Conservation (phyloP, 2,113 vertebrate genomes). For the Dendrocopos noguchii region DNA sequence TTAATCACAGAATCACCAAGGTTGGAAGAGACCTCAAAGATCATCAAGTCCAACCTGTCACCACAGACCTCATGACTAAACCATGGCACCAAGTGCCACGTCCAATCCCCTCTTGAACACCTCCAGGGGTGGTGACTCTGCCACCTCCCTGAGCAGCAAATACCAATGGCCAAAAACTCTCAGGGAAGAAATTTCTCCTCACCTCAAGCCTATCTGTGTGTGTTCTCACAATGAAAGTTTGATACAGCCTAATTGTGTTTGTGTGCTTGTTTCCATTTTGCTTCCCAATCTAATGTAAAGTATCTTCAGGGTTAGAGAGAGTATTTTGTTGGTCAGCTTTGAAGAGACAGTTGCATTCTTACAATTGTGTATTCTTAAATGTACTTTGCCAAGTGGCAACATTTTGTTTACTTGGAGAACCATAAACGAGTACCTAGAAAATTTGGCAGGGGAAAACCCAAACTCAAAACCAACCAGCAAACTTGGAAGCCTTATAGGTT, state of each 20-base stretch:
- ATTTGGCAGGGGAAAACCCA: accelerated
- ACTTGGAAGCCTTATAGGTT: background rate
- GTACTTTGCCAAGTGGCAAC: background rate
- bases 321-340: background rate
- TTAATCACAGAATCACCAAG: no score
- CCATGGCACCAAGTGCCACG: no score
- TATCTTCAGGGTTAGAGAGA: background rate
- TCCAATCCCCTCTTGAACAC: no score
- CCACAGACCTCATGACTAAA: no score
- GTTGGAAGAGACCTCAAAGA: no score
- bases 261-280: background rate
- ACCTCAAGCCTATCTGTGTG: background rate
- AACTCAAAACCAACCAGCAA: background rate
- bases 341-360: background rate
- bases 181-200: no score
- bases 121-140: no score
- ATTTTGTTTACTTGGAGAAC: background rate
- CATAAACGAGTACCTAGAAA: background rate
- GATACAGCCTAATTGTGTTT: background rate
- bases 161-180: no score
- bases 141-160: no score
- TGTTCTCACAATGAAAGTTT: background rate
- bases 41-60: no score
- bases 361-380: accelerated
- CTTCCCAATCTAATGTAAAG: background rate